Conservation (phyloP, 2,797 vertebrate species). For the Neosalanx taihuensis region DNA sequence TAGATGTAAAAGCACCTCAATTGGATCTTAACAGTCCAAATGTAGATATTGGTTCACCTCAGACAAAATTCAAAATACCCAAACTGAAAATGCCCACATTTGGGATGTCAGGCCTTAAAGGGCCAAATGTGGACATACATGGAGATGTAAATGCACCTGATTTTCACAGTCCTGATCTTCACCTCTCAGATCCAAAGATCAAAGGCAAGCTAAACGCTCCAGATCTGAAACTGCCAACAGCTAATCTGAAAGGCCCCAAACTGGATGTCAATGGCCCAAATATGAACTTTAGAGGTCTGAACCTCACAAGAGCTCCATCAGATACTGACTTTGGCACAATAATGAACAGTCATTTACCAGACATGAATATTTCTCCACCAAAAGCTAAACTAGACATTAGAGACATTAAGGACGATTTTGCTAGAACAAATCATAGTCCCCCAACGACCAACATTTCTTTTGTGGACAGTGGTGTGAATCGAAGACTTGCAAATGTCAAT, state of each 20-base stretch:
- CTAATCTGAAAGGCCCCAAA: constrained; percentile 1
- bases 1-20: constrained; percentile 32
- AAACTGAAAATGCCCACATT: constrained; percentile 17
- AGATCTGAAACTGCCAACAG: neutral
- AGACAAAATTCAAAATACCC: constrained; percentile 9
- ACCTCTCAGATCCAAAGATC: neutral
- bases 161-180: too few relatives aligned
- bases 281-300: constrained; percentile 11
- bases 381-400: constrained; percentile 51
- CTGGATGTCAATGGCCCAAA: constrained; percentile 14
- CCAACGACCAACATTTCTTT: constrained; percentile 42
- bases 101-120: neutral
- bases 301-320: neutral
- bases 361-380: constrained; percentile 34
- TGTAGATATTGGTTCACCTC: constrained; percentile 20
- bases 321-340: constrained; percentile 1
- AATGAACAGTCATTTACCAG: constrained; percentile 10
- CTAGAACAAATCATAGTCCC: constrained; percentile 31
- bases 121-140: constrained; percentile 18
- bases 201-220: neutral
- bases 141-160: constrained; percentile 17
- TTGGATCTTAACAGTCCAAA: constrained; percentile 14
- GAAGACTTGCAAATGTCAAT: constrained; percentile 57
- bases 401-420: constrained; percentile 36
- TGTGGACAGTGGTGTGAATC: constrained; percentile 24